Evolutionary conservation across 2,888 invertebrate genomes (phyloP).

Genomic region (Rambutsinella grinnellia): DNA sequence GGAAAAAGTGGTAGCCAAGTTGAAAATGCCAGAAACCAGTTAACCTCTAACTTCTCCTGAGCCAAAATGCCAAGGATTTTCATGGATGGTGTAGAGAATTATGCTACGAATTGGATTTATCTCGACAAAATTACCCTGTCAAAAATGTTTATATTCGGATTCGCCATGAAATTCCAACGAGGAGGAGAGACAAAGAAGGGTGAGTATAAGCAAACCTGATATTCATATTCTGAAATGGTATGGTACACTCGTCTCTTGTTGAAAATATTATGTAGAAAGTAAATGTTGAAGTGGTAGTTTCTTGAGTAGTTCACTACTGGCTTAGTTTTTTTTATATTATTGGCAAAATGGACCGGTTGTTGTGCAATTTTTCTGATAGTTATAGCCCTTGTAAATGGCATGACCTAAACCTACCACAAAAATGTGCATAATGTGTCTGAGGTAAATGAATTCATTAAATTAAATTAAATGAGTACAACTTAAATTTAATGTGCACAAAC

Average conservation of each 20-base stretch:
- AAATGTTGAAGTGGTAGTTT: background rate
- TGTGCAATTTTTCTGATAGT: slow-evolving; percentile 54
- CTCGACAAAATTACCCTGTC: background rate
- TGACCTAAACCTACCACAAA: slow-evolving; percentile 54
- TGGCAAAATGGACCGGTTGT: slow-evolving; percentile 53
- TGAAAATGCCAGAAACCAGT: too few species aligned
- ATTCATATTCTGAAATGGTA: background rate
- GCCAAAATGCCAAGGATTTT: background rate
- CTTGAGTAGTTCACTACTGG: slow-evolving; percentile 30
- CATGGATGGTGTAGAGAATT: background rate
- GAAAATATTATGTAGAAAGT: background rate
- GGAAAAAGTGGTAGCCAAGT: background rate
- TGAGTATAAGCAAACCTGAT: too few species aligned
- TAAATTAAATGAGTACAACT: slow-evolving; percentile 56
- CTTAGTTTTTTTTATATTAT: slow-evolving; percentile 44
- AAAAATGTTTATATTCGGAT: background rate
- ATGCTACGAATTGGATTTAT: background rate
- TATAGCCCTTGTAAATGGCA: slow-evolving; percentile 49
- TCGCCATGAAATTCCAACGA: background rate
- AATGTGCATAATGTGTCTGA: slow-evolving; percentile 38
- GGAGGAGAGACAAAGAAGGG: too few species aligned
- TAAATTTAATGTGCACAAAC: slow-evolving; percentile 52
- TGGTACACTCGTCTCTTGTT: too few species aligned
- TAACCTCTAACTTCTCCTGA: background rate
- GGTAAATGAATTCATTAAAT: slow-evolving; percentile 56